Conservation (phyloP, 1,140 invertebrate species). For the Amyelois transitella region DNA sequence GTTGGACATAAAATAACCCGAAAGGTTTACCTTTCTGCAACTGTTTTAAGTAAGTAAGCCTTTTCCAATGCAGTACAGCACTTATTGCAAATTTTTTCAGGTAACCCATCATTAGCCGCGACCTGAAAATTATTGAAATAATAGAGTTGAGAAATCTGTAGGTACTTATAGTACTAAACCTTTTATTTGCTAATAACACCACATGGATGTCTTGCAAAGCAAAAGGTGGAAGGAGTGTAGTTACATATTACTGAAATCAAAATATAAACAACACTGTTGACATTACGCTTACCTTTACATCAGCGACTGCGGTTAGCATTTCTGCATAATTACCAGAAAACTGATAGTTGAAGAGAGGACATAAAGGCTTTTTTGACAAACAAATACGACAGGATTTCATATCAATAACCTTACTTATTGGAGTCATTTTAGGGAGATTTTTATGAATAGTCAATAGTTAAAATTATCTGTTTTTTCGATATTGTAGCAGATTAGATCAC, state of each 20-base stretch:
- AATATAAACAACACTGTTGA: constrained; percentile 1
- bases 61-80: constrained; percentile 61
- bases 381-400: constrained; percentile 62
- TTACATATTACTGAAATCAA: background rate
- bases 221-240: background rate
- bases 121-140: constrained; percentile 32
- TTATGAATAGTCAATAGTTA: background rate
- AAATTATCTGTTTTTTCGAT: too few species aligned
- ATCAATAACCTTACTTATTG: constrained; percentile 35
- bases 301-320: constrained; percentile 66
- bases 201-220: too few species aligned
- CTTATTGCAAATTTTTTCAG: constrained; percentile 62
- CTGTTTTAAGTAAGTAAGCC: constrained; percentile 59
- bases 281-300: constrained; percentile 52
- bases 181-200: too few species aligned
- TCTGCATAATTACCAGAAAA: constrained; percentile 68
- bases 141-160: too few species aligned
- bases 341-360: constrained; percentile 63
- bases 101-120: constrained; percentile 57
- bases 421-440: constrained; percentile 30
- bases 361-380: constrained; percentile 56
- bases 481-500: too few species aligned
- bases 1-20: background rate
- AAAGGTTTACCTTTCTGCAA: constrained; percentile 54
- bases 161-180: too few species aligned